Evolutionary conservation across 2,113 vertebrate genomes (phyloP).

Genomic region (Rhagologus leucostigma): DNA sequence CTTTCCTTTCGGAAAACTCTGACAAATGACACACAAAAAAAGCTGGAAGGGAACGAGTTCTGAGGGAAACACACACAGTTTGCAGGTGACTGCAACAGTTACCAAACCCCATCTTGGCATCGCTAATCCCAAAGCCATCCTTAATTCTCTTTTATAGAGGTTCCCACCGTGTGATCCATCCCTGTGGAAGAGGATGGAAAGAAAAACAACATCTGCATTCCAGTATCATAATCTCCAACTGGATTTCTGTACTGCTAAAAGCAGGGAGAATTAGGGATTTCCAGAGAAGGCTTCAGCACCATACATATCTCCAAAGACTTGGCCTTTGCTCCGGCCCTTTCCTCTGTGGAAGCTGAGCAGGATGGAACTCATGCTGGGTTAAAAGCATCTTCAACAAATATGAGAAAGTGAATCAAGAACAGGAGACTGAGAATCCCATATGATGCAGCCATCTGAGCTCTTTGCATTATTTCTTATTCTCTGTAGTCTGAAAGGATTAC

Average conservation of each 20-base stretch:
- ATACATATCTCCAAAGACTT: not conserved
- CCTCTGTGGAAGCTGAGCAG: not conserved
- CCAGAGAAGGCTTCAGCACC: not conserved
- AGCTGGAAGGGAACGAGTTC: not conserved
- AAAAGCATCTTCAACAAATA: slow-evolving; percentile 37
- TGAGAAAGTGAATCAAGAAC: slow-evolving; percentile 7
- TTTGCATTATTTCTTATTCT: not conserved
- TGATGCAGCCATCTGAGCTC: not conserved
- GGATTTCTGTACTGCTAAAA: not conserved
- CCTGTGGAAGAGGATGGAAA: not conserved
- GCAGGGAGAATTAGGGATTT: slow-evolving; percentile 14
- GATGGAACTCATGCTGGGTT: not conserved
- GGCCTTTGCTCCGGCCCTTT: slow-evolving; percentile 46
- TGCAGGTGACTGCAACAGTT: not conserved
- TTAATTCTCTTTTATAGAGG: not conserved
- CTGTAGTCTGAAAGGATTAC: not conserved
- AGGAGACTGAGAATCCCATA: not conserved
- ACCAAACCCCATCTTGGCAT: not conserved
- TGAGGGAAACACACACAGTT: not conserved
- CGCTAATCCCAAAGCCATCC: not conserved
- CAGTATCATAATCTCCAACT: not conserved
- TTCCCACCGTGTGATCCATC: not conserved
- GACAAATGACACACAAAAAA: not conserved
- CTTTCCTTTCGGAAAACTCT: not conserved
- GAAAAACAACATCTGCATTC: not conserved